Percentiles rank a stretch among this genome's conserved stretches.
These are phyloP conservation scores for Rhinopomastus cyanomelas DNA, from an alignment of 2,113 vertebrate genomes.

Conservation along the genomic window DNA sequence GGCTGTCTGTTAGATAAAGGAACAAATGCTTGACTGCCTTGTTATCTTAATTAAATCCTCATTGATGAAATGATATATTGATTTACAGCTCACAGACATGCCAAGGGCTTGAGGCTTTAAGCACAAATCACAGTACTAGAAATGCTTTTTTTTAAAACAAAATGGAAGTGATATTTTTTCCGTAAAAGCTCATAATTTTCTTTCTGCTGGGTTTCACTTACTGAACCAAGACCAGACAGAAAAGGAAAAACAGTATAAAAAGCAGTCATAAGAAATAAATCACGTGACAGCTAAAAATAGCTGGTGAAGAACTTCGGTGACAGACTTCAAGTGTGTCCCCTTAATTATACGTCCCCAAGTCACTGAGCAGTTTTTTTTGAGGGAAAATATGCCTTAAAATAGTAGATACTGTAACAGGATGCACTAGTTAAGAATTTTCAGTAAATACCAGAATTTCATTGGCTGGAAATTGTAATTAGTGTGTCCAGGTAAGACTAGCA, in stretches of 20 bases:
- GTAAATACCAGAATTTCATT: not conserved
- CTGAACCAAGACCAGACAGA: not conserved
- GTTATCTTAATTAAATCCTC: constrained; percentile 71
- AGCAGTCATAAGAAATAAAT: not conserved
- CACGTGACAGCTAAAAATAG: not conserved
- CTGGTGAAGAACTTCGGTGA: not conserved
- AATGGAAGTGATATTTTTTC: not conserved
- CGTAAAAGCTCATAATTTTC: not conserved
- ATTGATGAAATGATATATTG: constrained; percentile 45
- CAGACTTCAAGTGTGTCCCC: not conserved
- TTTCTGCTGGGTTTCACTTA: not conserved
- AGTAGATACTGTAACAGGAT: not conserved
- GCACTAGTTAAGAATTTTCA: not conserved
- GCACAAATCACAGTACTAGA: not conserved
- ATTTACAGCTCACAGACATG: constrained; percentile 22
- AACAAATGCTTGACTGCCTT: constrained; percentile 52
- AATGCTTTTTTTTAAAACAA: not conserved
- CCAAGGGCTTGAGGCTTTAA: constrained; percentile 5
- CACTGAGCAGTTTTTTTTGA: not conserved
- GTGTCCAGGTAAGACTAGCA: not conserved
- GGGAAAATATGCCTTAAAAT: not conserved
- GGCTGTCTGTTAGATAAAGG: constrained; percentile 40
- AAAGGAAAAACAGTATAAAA: not conserved
- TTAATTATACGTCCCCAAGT: not conserved
- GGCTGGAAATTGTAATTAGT: not conserved